Conservation (phyloP, 2,113 vertebrate genomes). For the Ammodytes marinus region DNA sequence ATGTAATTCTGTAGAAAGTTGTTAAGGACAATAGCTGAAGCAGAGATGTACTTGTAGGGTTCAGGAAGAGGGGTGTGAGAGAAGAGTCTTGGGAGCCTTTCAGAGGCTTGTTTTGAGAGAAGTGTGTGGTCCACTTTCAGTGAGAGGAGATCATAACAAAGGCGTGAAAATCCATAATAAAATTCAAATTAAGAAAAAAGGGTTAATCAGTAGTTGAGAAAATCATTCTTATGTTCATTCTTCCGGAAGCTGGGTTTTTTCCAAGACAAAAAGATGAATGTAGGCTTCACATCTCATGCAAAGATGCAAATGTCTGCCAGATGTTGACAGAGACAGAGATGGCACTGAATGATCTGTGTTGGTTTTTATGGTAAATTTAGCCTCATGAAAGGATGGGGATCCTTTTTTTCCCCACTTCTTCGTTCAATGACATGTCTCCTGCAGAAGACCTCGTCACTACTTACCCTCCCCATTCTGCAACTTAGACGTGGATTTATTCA, state of each 20-base stretch:
- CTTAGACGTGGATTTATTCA: conserved; percentile 50
- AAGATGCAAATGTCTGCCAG: conserved; percentile 37
- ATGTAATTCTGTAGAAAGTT: conserved; percentile 3
- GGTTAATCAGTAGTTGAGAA: neutral
- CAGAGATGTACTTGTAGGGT: neutral
- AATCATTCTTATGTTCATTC: neutral
- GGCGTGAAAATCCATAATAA: conserved; percentile 17
- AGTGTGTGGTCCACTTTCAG: conserved; percentile 37
- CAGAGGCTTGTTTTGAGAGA: neutral
- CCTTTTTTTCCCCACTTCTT: conserved; percentile 12
- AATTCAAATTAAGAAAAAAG: neutral
- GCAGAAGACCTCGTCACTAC: conserved; percentile 19
- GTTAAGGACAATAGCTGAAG: conserved; percentile 14
- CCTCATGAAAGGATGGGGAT: conserved; percentile 29
- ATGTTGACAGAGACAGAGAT: conserved; percentile 52
- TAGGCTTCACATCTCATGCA: neutral
- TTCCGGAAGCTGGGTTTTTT: conserved; percentile 12
- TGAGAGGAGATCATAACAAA: conserved; percentile 33
- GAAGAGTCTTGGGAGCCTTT: neutral
- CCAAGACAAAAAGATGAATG: no score
- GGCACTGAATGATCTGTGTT: conserved; percentile 29
- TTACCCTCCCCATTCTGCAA: conserved; percentile 32
- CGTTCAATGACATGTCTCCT: conserved; percentile 24
- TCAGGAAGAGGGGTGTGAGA: conserved; percentile 8
- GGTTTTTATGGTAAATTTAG: conserved; percentile 59